A percentile compares a stretch with the other conserved stretches of the same genome.
These are phyloP conservation scores for Cherax quadricarinatus DNA, from an alignment of 1,140 invertebrate species.

Conservation along the genomic window DNA sequence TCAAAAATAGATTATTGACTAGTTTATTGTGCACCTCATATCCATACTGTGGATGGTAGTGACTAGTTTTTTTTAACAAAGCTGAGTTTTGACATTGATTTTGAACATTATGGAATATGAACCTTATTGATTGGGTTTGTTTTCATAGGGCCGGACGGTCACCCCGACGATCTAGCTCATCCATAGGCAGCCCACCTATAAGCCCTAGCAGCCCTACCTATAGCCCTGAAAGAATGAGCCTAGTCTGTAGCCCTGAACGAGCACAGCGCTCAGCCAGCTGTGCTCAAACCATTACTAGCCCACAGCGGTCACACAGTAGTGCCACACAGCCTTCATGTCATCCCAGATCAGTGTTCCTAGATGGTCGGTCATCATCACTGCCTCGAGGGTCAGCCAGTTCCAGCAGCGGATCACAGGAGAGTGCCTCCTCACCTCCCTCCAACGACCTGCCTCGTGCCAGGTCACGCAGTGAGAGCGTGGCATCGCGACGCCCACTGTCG, in stretches of 20 bases:
- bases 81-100: no score
- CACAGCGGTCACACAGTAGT: slow-evolving; percentile 35
- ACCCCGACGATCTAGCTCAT: slow-evolving; percentile 62
- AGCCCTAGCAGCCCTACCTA: slow-evolving; percentile 62
- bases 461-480: slow-evolving; percentile 56
- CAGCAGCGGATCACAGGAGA: background rate
- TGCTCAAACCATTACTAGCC: background rate
- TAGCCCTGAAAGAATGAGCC: slow-evolving; percentile 23
- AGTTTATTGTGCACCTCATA: no score
- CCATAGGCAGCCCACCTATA: slow-evolving; percentile 41
- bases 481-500: slow-evolving; percentile 41
- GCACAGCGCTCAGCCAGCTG: background rate
- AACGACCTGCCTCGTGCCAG: slow-evolving; percentile 20
- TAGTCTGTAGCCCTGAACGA: slow-evolving; percentile 18
- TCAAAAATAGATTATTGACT: no score
- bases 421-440: background rate
- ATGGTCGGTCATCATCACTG: slow-evolving; percentile 56
- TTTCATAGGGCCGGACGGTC: slow-evolving; percentile 22
- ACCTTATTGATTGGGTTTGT: background rate
- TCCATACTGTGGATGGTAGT: no score
- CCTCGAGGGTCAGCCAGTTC: slow-evolving; percentile 46
- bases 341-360: slow-evolving; percentile 50
- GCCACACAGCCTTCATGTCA: slow-evolving; percentile 30
- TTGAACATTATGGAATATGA: background rate
- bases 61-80: no score